A percentile compares a stretch with the other conserved stretches of the same genome.
phyloP scores from a whole-genome alignment of 64 coral and sea anemone species.

The Montipora foliosa region DNA sequence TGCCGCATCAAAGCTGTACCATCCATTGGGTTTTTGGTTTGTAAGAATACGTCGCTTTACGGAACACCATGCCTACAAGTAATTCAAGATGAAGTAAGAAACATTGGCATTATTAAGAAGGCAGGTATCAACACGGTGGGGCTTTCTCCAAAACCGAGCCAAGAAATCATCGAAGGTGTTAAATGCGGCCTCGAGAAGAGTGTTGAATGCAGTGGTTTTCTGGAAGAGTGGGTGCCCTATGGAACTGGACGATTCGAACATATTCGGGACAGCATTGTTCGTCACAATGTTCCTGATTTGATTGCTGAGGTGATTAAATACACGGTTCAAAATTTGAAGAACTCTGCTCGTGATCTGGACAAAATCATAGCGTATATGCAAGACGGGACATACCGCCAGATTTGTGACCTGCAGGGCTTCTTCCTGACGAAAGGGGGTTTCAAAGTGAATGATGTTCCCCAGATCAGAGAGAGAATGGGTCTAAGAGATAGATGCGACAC shows the following conservation, averaged over 20 bases:
- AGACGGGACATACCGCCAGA: slow-evolving; percentile 12
- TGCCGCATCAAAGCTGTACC: slow-evolving; percentile 12
- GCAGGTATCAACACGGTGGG: background rate
- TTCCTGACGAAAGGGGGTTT: slow-evolving; percentile 40
- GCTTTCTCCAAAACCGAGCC: background rate
- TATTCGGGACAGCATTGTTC: slow-evolving; percentile 1
- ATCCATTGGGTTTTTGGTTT: slow-evolving; percentile 44
- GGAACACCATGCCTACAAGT: background rate
- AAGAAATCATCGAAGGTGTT: background rate
- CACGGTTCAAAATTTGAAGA: background rate
- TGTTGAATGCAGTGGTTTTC: slow-evolving; percentile 21
- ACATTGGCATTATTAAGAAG: background rate
- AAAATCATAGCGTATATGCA: slow-evolving; percentile 20
- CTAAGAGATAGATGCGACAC: background rate
- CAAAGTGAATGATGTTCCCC: slow-evolving; percentile 17
- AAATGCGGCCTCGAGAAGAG: slow-evolving; percentile 6
- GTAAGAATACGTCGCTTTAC: background rate
- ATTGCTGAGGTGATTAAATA: background rate
- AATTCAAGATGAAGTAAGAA: slow-evolving; percentile 5
- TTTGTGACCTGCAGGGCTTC: slow-evolving; percentile 58
- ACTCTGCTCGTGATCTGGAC: background rate
- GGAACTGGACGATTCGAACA: background rate
- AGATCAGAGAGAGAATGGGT: background rate
- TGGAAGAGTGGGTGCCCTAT: slow-evolving; percentile 6
- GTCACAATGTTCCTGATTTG: background rate